Evolutionary conservation across 2,888 invertebrate genomes (phyloP).

Genomic region (Andrena camellia): DNA sequence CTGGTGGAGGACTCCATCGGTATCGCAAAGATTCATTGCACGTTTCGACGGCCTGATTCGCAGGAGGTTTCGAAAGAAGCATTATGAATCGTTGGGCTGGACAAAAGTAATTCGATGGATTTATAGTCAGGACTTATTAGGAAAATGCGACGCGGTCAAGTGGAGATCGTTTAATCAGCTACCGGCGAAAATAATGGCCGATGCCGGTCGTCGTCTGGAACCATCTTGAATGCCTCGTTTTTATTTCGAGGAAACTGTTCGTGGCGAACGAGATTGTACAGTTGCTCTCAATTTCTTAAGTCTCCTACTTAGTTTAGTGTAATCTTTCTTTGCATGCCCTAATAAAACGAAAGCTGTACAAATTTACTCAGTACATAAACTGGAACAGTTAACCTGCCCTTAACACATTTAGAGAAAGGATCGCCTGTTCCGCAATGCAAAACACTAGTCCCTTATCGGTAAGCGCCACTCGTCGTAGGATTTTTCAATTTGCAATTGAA

Average conservation of each 20-base stretch:
- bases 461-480: not conserved
- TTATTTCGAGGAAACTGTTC: not conserved
- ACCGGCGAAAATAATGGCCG: slow-evolving; percentile 30
- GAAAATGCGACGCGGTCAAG: slow-evolving; percentile 38
- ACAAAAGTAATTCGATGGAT: slow-evolving; percentile 60
- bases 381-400: slow-evolving; percentile 8
- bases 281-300: not conserved
- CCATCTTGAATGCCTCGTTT: not conserved
- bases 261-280: not conserved
- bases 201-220: slow-evolving; percentile 4
- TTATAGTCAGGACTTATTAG: slow-evolving; percentile 63
- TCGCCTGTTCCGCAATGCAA: slow-evolving; percentile 23
- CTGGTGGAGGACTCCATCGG: slow-evolving; percentile 39
- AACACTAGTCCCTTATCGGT: slow-evolving; percentile 2
- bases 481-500: slow-evolving; percentile 45
- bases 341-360: not conserved
- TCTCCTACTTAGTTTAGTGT: not conserved
- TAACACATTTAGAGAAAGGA: slow-evolving; percentile 18
- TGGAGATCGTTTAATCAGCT: slow-evolving; percentile 45
- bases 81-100: slow-evolving; percentile 54
- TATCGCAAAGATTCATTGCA: slow-evolving; percentile 56
- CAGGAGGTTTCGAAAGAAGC: slow-evolving; percentile 51
- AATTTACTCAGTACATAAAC: not conserved
- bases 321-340: not conserved
- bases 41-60: slow-evolving; percentile 51